Base-by-base conservation (phyloP, 1,140 invertebrate genomes). In the Nasonia giraulti region DNA sequence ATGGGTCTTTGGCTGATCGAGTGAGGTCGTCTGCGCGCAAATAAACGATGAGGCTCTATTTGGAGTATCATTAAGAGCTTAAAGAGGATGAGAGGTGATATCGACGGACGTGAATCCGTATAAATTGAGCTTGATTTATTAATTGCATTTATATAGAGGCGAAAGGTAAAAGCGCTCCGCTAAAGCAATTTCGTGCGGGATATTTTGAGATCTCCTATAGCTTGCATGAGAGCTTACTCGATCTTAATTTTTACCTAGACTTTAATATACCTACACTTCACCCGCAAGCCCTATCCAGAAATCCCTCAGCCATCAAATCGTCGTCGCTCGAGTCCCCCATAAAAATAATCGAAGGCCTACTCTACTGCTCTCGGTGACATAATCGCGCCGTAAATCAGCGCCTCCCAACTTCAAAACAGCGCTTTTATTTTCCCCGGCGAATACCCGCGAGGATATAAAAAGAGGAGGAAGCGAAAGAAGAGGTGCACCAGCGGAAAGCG, bases 321-420 rank as follows among this genome's bases (percentile, higher is more conserved):
- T 11, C 37, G n/a, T 27, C 44, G 73, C 20, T 37, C 31, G 50
- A 27, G 27, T 23, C 80, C 14, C 40, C 71, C 44, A 77, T 83
- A 77, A 83, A 82, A 83, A 83, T 83, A 77, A 83, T 76, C 62
- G 73, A 75, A 83, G 33, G 5, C 47, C 71, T 47, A 27, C 73
- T 27, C 27, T 27, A 27, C 27, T 6, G 0, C 55, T 20, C 55
- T 83, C 31, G 69, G 23, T 44, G 74, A 62, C 74, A 83, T 71
- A 83, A 83, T 83, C 75, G 55, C 50, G 40, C 62, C 73, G 69
- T 83, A 71, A 83, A 83, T 83, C 82, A 83, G 8, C 23, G 27
- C 55, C 55, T n/a, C 10, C 73, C 23, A 37, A 78, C 74, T 77
- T 31, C 55, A 69, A 83, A 83, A 83, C 75, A 83, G 23, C 55